phyloP scores from a whole-genome alignment of 2,113 vertebrate species.

The Campylorhamphus procurvoides region DNA sequence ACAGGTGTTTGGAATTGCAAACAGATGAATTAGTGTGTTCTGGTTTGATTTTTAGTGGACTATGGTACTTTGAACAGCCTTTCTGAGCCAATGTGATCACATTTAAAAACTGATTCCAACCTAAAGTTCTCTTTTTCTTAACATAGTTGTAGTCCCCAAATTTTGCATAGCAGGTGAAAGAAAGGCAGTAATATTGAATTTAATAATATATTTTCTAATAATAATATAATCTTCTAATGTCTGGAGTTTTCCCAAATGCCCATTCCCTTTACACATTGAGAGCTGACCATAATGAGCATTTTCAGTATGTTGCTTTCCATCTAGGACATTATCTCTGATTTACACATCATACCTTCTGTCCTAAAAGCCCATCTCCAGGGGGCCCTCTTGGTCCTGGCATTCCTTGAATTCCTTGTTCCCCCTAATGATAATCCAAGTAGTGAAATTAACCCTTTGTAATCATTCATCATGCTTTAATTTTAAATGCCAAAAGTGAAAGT shows the following conservation, averaged over 20 bases:
- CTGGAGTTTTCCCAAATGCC: background rate
- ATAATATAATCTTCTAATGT: background rate
- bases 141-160: background rate
- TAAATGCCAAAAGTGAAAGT: background rate
- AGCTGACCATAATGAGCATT: background rate
- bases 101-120: background rate
- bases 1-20: background rate
- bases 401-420: slow-evolving; percentile 86
- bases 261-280: background rate
- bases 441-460: slow-evolving; percentile 6
- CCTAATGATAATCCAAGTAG: slow-evolving; percentile 72
- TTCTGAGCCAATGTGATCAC: background rate
- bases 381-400: slow-evolving; percentile 86
- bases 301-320: background rate
- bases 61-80: background rate
- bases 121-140: background rate
- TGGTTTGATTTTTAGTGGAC: background rate
- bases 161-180: background rate
- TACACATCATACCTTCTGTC: slow-evolving; percentile 80
- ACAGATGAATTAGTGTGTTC: background rate
- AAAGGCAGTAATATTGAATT: background rate
- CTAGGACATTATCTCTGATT: background rate
- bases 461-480: background rate
- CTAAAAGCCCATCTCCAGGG: slow-evolving; percentile 84
- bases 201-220: background rate